Evolutionary conservation across 64 coral and sea anemone species (phyloP).

Genomic region (Porites australiensis): DNA sequence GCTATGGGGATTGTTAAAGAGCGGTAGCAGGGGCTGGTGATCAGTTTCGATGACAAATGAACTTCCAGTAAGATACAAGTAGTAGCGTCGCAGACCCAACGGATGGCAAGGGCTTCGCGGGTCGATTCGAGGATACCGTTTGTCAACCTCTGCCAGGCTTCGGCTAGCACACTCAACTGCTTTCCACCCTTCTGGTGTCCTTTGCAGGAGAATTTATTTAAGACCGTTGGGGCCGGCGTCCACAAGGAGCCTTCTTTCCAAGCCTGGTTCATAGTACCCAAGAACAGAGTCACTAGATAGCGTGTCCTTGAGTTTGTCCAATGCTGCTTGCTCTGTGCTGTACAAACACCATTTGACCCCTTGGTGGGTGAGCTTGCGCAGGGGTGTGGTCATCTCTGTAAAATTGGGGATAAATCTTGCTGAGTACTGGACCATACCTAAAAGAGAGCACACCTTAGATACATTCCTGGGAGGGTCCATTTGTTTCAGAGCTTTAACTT

Average conservation of each 20-base stretch:
- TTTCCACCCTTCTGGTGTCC: conserved; percentile 22
- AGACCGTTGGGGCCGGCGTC: conserved; percentile 17
- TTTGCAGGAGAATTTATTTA: conserved; percentile 2
- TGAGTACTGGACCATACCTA: conserved; percentile 59
- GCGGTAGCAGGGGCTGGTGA: conserved; percentile 8
- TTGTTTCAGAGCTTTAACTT: conserved; percentile 44
- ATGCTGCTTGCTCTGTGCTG: not conserved
- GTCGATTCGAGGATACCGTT: conserved; percentile 26
- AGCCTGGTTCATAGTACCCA: conserved; percentile 39
- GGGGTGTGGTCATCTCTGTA: conserved; percentile 21
- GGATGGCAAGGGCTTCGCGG: conserved; percentile 33
- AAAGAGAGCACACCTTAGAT: conserved; percentile 30
- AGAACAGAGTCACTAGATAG: not conserved
- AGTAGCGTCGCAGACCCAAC: conserved; percentile 51
- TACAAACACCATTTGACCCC: not conserved
- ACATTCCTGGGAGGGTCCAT: not conserved
- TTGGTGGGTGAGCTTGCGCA: conserved; percentile 9
- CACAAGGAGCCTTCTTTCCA: conserved; percentile 25
- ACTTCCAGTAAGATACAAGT: not conserved
- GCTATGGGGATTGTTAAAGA: not conserved
- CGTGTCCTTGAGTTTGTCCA: conserved; percentile 2
- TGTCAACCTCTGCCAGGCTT: conserved; percentile 21
- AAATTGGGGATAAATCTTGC: conserved; percentile 55
- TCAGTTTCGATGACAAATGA: conserved; percentile 8
- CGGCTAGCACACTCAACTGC: not conserved